Evolutionary conservation across 2,113 vertebrate genomes (phyloP).

Genomic region (Pteropus alecto): DNA sequence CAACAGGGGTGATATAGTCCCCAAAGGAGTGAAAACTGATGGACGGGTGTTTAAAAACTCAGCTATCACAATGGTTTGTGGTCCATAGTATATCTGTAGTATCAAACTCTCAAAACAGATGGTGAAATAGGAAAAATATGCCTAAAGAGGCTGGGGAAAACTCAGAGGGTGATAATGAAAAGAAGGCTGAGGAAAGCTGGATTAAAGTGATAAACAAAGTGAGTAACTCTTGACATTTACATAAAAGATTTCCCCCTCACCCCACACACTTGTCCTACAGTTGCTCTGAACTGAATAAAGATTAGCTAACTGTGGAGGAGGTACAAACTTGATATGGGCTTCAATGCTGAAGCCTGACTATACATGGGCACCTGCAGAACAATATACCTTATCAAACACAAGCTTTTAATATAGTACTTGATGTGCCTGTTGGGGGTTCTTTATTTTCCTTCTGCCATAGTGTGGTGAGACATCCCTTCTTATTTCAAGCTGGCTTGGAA

Average conservation of each 20-base stretch:
- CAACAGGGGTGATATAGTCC: neutral
- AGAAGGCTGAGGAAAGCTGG: neutral
- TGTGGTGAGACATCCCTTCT: too few species aligned
- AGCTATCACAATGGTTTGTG: neutral
- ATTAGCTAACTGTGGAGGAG: neutral
- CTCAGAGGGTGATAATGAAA: neutral
- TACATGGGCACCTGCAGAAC: neutral
- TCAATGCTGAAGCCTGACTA: neutral
- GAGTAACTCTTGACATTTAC: neutral
- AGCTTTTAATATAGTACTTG: neutral
- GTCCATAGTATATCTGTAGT: neutral
- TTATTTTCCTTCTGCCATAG: neutral
- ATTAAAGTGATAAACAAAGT: neutral
- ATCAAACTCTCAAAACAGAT: neutral
- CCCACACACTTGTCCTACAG: neutral
- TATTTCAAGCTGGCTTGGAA: neutral
- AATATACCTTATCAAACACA: neutral
- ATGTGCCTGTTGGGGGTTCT: neutral
- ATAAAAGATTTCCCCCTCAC: neutral
- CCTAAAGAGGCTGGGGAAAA: neutral
- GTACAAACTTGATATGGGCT: neutral
- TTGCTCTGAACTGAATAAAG: neutral
- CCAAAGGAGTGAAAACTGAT: neutral
- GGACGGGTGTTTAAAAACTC: neutral
- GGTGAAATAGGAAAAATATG: neutral